phyloP scores from a whole-genome alignment of 1,140 invertebrate genomes.

The Drosophila paulistorum region DNA sequence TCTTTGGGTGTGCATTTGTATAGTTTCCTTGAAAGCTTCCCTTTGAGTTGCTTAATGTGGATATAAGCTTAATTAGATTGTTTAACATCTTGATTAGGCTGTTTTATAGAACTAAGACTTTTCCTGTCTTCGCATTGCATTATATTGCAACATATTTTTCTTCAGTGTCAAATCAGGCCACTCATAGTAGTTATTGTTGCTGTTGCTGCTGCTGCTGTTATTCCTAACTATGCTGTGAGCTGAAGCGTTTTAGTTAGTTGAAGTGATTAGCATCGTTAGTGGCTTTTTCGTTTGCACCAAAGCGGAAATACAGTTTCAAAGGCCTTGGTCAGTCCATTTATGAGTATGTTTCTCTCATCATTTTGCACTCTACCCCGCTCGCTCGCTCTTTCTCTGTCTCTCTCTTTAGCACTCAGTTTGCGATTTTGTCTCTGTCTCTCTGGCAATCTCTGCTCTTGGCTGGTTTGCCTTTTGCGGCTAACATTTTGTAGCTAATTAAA shows the following conservation, averaged over 20 bases:
- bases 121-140: too few species aligned
- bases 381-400: not conserved
- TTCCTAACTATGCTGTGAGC: conserved; percentile 41
- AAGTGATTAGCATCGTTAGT: conserved; percentile 79
- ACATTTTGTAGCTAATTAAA: conserved; percentile 57
- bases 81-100: too few species aligned
- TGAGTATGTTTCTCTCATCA: conserved; percentile 38
- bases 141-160: conserved; percentile 9
- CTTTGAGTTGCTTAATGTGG: too few species aligned
- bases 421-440: not conserved
- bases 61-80: too few species aligned
- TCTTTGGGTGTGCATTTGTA: too few species aligned
- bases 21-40: too few species aligned
- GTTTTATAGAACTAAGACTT: too few species aligned
- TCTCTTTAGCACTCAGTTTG: not conserved
- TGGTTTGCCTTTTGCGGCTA: conserved; percentile 39
- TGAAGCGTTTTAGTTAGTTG: conserved; percentile 77
- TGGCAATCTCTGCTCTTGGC: conserved; percentile 7
- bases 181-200: conserved; percentile 25
- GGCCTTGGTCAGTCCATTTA: conserved; percentile 66
- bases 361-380: not conserved
- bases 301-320: conserved; percentile 69
- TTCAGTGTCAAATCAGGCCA: conserved; percentile 18
- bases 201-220: not conserved
- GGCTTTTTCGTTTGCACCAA: conserved; percentile 72